Conservation (phyloP, 1,140 invertebrate species). For the Popillia japonica region DNA sequence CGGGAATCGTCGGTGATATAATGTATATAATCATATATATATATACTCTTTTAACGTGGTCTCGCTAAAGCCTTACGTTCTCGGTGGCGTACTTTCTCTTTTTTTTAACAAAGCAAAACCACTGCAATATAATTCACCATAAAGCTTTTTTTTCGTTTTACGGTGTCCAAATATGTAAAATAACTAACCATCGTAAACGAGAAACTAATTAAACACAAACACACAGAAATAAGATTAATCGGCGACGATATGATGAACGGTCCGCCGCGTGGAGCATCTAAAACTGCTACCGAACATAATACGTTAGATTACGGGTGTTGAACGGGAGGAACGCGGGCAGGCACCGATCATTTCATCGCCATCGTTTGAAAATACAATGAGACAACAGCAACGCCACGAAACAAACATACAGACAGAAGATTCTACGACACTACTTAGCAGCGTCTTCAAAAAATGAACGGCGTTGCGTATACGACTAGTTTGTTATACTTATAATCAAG, state of each 20-base stretch:
- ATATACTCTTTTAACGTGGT: constrained; percentile 54
- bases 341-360: constrained; percentile 12
- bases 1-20: constrained; percentile 11
- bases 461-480: constrained; percentile 12
- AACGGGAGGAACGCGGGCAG: too few species aligned
- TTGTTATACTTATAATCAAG: constrained; percentile 27
- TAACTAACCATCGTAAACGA: constrained; percentile 41
- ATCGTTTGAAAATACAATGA: constrained; percentile 43
- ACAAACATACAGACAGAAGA: constrained; percentile 44
- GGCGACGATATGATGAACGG: constrained; percentile 15
- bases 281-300: too few species aligned
- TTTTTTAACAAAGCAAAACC: constrained; percentile 54
- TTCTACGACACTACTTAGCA: constrained; percentile 32
- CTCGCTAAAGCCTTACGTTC: constrained; percentile 55
- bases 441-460: constrained; percentile 16
- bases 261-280: too few species aligned
- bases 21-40: too few species aligned
- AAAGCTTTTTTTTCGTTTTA: constrained; percentile 49
- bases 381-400: constrained; percentile 51
- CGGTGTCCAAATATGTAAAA: constrained; percentile 49
- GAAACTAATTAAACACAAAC: constrained; percentile 49
- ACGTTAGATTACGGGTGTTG: too few species aligned
- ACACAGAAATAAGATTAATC: constrained; percentile 45
- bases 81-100: constrained; percentile 31
- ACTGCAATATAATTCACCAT: constrained; percentile 45